A percentile compares a stretch with the other conserved stretches of the same genome.
Conservation (phyloP, 2,797 vertebrate genomes). For the Spinus pinus region DNA sequence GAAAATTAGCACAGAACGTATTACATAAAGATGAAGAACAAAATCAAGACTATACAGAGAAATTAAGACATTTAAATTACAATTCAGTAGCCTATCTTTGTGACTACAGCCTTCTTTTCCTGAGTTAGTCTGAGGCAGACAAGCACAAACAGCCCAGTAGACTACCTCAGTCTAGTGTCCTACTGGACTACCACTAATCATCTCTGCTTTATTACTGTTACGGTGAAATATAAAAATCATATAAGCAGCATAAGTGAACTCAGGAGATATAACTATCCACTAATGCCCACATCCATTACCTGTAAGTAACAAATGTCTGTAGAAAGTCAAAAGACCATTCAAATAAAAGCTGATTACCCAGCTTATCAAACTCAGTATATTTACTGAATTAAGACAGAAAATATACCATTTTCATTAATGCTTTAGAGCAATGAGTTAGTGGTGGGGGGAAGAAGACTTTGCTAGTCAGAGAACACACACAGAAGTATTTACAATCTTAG, state of each 20-base stretch:
- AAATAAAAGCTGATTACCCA: not conserved
- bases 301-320: not conserved
- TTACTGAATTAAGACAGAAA: not conserved
- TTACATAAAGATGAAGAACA: conserved; percentile 57
- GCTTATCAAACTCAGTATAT: not conserved
- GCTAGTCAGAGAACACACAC: not conserved
- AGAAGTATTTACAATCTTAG: not conserved
- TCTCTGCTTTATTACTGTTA: not conserved
- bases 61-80: conserved; percentile 20
- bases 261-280: not conserved
- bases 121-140: not conserved
- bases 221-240: not conserved
- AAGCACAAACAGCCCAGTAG: not conserved
- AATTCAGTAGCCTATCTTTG: not conserved
- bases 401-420: not conserved
- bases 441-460: not conserved
- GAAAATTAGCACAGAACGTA: not conserved
- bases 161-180: not conserved
- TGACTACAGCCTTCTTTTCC: not conserved
- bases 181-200: not conserved
- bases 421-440: not conserved
- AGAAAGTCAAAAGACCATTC: not conserved
- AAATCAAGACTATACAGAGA: conserved; percentile 42
- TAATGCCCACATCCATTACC: not conserved
- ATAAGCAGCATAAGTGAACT: not conserved